Conservation (phyloP, 2,113 vertebrate genomes). For the Cephalopholis sonnerati region DNA sequence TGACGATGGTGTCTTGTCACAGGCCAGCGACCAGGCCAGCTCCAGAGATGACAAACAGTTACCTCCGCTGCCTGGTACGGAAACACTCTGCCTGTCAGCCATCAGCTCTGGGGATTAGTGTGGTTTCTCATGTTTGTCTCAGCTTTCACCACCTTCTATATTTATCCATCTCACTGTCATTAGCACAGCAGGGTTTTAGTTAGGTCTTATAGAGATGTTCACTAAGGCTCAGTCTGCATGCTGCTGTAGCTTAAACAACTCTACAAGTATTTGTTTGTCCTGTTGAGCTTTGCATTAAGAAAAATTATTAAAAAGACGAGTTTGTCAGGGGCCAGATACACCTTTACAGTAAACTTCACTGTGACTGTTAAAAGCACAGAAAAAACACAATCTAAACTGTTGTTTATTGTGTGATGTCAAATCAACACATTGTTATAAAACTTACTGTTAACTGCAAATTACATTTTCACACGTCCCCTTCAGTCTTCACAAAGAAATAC, state of each 20-base stretch:
- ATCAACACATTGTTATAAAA: neutral
- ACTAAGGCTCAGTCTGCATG: neutral
- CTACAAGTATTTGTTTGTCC: neutral
- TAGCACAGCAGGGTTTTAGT: neutral
- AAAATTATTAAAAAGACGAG: neutral
- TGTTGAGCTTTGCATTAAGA: neutral
- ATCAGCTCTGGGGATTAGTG: neutral
- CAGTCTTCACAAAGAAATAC: neutral
- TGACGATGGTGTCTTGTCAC: constrained; percentile 85
- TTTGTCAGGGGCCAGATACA: neutral
- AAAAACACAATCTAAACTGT: neutral
- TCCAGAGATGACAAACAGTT: constrained; percentile 89
- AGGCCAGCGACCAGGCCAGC: constrained; percentile 87
- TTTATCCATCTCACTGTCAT: neutral
- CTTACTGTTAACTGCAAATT: neutral
- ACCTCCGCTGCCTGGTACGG: constrained; percentile 92
- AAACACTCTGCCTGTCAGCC: neutral
- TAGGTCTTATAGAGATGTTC: neutral
- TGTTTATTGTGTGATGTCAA: neutral
- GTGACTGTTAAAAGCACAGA: neutral
- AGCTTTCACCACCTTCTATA: neutral
- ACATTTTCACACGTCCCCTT: neutral
- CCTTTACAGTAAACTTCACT: neutral
- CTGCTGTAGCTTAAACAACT: neutral
- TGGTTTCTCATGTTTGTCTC: neutral